These are phyloP conservation scores for Clarias laeviceps DNA, from an alignment of 2,797 vertebrate species.

Conservation along the genomic window DNA sequence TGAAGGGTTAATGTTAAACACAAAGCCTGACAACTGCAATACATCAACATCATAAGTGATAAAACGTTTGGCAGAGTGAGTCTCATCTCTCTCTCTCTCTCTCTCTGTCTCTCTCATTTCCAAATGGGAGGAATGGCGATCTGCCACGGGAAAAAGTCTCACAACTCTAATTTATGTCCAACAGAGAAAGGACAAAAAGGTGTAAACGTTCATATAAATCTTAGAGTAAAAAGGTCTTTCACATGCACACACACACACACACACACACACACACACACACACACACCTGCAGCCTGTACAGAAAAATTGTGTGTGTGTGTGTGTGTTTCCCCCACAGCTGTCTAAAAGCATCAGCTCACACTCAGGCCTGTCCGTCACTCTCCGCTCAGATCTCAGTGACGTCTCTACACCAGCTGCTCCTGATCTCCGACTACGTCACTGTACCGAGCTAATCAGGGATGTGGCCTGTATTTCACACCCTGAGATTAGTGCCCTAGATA, in stretches of 20 bases:
- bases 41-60: neutral
- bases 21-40: neutral
- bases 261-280: constrained; percentile 5
- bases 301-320: constrained; percentile 6
- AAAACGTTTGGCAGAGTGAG: neutral
- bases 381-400: constrained; percentile 10
- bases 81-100: no score
- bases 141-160: neutral
- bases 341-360: constrained; percentile 8
- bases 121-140: neutral
- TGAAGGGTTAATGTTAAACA: neutral
- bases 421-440: neutral
- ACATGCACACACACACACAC: constrained; percentile 4
- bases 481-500: neutral
- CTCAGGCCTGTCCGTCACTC: neutral
- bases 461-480: neutral
- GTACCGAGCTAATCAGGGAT: neutral
- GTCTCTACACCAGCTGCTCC: neutral
- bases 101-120: no score
- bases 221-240: neutral
- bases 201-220: constrained; percentile 3
- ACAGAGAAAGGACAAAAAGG: neutral
- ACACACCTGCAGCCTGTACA: neutral
- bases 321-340: constrained; percentile 1
- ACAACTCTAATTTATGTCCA: neutral